Percentiles rank a stretch among this genome's conserved stretches.
These are phyloP conservation scores for Murina feae DNA, from an alignment of 2,113 vertebrate species.

Conservation along the genomic window DNA sequence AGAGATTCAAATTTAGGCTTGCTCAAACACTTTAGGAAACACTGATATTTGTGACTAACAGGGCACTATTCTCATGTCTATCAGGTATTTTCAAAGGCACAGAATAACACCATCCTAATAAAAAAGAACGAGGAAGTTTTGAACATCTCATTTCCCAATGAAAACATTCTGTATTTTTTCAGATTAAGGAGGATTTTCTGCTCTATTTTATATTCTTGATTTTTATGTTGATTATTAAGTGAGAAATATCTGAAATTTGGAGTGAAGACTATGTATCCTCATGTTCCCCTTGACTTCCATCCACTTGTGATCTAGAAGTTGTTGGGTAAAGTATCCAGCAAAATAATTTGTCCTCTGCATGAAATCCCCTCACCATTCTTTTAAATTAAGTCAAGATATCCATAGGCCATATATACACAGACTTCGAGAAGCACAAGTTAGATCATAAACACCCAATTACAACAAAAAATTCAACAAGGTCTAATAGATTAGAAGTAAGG, in stretches of 20 bases:
- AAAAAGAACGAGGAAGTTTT: neutral
- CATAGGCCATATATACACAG: neutral
- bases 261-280: neutral
- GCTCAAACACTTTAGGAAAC: neutral
- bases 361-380: neutral
- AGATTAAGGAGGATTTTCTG: neutral
- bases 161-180: neutral
- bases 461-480: neutral
- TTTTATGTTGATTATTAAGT: neutral
- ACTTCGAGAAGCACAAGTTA: conserved; percentile 5
- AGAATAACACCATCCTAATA: neutral
- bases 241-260: neutral
- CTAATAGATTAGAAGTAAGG: neutral
- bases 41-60: neutral
- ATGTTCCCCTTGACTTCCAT: neutral
- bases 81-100: neutral
- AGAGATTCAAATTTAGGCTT: neutral
- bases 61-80: neutral
- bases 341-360: neutral
- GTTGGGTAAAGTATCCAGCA: neutral
- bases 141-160: neutral
- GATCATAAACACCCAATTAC: neutral
- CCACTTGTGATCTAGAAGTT: neutral
- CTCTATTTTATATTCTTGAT: neutral
- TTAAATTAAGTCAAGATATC: neutral